Conservation (phyloP, 1,140 invertebrate species). For the Andricus grossulariae region DNA sequence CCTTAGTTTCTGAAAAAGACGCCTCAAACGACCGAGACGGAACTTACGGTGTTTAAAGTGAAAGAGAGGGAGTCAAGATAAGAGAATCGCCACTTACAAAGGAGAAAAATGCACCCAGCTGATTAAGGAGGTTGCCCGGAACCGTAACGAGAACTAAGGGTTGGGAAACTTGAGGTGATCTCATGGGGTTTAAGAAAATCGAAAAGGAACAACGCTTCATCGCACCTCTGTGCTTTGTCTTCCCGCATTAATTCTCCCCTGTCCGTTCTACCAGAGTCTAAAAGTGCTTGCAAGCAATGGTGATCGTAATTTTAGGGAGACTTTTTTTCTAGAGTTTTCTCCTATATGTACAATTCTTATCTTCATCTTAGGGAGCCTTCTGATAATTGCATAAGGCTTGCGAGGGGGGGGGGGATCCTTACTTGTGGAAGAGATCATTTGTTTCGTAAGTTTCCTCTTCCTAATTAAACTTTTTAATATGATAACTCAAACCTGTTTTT, state of each 20-base stretch:
- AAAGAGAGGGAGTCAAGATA: constrained; percentile 53
- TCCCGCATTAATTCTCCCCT: constrained; percentile 36
- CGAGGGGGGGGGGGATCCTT: too few species aligned
- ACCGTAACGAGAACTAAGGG: constrained; percentile 36
- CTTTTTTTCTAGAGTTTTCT: constrained; percentile 14
- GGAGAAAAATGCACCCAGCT: constrained; percentile 59
- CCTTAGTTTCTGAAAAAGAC: constrained; percentile 33
- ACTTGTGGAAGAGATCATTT: too few species aligned
- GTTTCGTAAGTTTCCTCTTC: too few species aligned
- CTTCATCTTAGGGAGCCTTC: background rate
- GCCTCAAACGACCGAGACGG: constrained; percentile 25
- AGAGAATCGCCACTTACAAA: constrained; percentile 62
- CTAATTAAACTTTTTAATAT: too few species aligned
- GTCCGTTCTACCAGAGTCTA: constrained; percentile 21
- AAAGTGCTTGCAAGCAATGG: constrained; percentile 10
- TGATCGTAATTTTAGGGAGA: constrained; percentile 17
- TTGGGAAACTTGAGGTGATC: constrained; percentile 5
- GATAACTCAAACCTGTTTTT: too few species aligned
- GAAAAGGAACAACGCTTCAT: constrained; percentile 39
- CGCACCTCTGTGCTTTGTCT: constrained; percentile 33
- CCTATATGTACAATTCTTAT: background rate
- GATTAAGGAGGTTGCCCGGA: constrained; percentile 59
- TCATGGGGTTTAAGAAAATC: constrained; percentile 30
- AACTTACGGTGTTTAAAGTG: constrained; percentile 24
- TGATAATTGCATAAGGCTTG: too few species aligned